Conservation (phyloP, 2,797 vertebrate species). For the Eulemur coronatus region DNA sequence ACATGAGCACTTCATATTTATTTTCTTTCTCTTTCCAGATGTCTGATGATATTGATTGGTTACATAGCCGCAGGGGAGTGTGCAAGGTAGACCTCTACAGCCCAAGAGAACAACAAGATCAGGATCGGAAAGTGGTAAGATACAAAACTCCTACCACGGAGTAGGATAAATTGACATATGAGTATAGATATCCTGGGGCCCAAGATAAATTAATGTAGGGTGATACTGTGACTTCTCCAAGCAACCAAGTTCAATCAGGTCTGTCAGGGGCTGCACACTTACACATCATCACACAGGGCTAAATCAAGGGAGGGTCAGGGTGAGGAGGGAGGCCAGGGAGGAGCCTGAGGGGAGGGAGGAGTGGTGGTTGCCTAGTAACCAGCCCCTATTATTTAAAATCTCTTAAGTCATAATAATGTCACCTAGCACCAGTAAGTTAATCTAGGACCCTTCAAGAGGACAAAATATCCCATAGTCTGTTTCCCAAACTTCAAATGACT, state of each 20-base stretch:
- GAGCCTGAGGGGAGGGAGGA: neutral
- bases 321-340: neutral
- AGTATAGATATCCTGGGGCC: neutral
- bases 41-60: slow-evolving; percentile 81
- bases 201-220: slow-evolving; percentile 8
- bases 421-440: neutral
- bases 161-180: neutral
- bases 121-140: slow-evolving; percentile 78
- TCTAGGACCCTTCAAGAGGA: neutral
- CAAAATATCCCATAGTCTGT: slow-evolving; percentile 2
- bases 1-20: neutral
- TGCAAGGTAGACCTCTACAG: slow-evolving; percentile 80
- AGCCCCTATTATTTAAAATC: slow-evolving; percentile 18
- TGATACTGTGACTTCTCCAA: neutral
- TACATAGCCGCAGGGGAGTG: slow-evolving; percentile 77
- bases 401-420: slow-evolving; percentile 33
- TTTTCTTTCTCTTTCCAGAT: slow-evolving; percentile 70
- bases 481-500: slow-evolving; percentile 36
- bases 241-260: neutral
- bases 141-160: neutral
- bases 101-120: slow-evolving; percentile 65
- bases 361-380: slow-evolving; percentile 45
- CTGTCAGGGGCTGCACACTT: neutral
- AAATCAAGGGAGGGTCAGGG: neutral
- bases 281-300: neutral